These are phyloP conservation scores for Ellobium chinense DNA, from an alignment of 2,888 invertebrate species.

Conservation along the genomic window DNA sequence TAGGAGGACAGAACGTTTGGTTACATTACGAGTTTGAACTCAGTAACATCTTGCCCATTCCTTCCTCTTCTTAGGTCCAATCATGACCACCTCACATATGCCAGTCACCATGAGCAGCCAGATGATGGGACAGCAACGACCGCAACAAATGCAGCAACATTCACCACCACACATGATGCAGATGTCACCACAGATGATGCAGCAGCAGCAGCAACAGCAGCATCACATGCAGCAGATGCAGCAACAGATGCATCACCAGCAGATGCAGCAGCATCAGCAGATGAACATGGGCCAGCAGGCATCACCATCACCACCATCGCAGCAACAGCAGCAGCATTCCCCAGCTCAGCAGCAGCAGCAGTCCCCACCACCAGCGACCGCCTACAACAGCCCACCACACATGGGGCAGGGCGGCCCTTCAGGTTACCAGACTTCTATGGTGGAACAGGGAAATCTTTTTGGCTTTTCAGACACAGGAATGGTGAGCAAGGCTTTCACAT, in stretches of 20 bases:
- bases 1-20: no score
- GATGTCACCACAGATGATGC: conserved; percentile 22
- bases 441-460: conserved; percentile 22
- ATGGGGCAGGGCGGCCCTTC: not conserved
- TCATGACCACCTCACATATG: not conserved
- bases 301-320: conserved; percentile 18
- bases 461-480: not conserved
- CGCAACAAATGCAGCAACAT: conserved; percentile 43
- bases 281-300: conserved; percentile 15
- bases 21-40: no score
- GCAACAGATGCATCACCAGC: conserved; percentile 38
- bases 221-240: conserved; percentile 25
- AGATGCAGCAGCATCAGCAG: conserved; percentile 39
- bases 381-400: conserved; percentile 26
- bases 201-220: conserved; percentile 50
- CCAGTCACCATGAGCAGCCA: conserved; percentile 1
- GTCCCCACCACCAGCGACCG: not conserved
- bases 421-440: not conserved
- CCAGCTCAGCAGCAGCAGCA: conserved; percentile 28
- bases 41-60: no score
- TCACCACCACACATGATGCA: conserved; percentile 30
- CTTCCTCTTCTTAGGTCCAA: not conserved
- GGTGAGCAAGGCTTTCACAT: no score
- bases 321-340: conserved; percentile 41
- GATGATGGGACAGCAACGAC: conserved; percentile 11